Evolutionary conservation across 2,888 invertebrate genomes (phyloP).

Genomic region (Spilosoma lubricipeda): DNA sequence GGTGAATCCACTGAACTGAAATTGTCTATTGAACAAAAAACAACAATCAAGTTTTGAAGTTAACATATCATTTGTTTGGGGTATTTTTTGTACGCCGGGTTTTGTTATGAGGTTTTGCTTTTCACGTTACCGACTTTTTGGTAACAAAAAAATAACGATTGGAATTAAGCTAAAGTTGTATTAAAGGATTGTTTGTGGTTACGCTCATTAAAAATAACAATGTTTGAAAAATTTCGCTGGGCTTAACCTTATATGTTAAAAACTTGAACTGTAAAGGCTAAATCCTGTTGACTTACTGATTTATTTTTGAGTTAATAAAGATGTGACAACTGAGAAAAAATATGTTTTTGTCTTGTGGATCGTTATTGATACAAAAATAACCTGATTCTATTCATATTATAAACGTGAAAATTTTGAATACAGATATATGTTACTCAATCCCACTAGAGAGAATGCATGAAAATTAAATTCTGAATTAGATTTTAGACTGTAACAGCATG

Average conservation of each 20-base stretch:
- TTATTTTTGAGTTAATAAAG: not conserved
- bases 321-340: not conserved
- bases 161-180: not conserved
- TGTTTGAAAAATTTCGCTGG: not conserved
- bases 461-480: not conserved
- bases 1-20: conserved; percentile 30
- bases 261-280: not conserved
- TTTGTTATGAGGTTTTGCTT: conserved; percentile 9
- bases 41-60: conserved; percentile 31
- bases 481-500: not conserved
- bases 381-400: not conserved
- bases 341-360: not conserved
- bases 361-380: not conserved
- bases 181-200: not conserved
- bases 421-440: not conserved
- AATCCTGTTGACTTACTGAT: not conserved
- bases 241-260: not conserved
- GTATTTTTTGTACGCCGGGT: conserved; percentile 19
- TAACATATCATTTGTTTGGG: conserved; percentile 27
- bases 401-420: not conserved
- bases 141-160: not conserved
- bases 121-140: not conserved
- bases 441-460: not conserved
- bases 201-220: not conserved
- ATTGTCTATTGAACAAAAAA: conserved; percentile 35